Evolutionary conservation across 2,113 vertebrate species (phyloP), one percentile per base, ranked within the genome.

Genomic region (Herpetotheres cachinnans): DNA sequence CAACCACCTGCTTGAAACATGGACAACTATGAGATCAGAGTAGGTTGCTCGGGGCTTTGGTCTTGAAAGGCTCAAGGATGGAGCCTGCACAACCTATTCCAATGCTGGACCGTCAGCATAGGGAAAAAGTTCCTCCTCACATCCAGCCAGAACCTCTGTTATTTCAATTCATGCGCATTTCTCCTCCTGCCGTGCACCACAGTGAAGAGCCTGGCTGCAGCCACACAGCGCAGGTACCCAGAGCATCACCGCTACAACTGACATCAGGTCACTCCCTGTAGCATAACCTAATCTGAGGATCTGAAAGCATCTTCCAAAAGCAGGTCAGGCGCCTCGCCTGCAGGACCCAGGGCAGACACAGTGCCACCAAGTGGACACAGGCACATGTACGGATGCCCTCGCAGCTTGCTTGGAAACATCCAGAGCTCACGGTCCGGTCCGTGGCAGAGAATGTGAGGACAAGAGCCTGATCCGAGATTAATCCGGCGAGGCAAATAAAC

Each of bases 361-460:
- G 76, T 82, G 87, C 92, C 87, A 77, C 70, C 92, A 59, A 19
- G 87, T 59, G 82, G 76, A 40, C 62, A 56, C 40, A 38, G 54
- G 26, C 22, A n/a, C 61, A 4, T 4, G 5, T 4, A 24, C 52
- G 24, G 47, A 10, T 16, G 56, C 20, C 58, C 56, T n/a, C 6
- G 16, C 24, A 63, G 56, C 11, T 18, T 2, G n/a, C 59, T 54
- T 6, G 0, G 72, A 44, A 73, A 8, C 52, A 40, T 27, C 74
- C 83, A 55, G 21, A 27, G 26, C 80, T 49, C 32, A 2, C 2
- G 0, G 7, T 11, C 47, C 34, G 1, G 22, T n/a, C n/a, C 42
- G 42, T 42, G 27, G 47, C 62, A n/a, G n/a, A 26, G 26, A 58
- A 40, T 1, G 1, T 2, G 12, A 47, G 30, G 54, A 52, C 19